Conservation (phyloP, 64 coral and sea anemone species). For the Platygyra sinensis region DNA sequence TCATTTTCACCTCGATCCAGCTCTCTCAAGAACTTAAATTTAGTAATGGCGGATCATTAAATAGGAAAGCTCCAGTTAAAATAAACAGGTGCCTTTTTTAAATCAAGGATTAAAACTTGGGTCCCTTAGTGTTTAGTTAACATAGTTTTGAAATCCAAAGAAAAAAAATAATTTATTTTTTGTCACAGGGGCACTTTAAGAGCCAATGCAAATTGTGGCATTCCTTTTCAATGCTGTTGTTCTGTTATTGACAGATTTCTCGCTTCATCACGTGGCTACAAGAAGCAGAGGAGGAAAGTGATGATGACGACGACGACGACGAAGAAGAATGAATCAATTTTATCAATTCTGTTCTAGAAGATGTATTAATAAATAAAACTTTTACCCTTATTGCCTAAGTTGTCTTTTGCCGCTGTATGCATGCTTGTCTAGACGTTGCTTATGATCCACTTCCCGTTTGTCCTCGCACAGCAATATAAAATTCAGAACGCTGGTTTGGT, state of each 20-base stretch:
- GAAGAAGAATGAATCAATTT: slow-evolving; percentile 8
- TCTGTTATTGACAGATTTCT: slow-evolving; percentile 61
- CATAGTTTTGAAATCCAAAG: too few relatives aligned
- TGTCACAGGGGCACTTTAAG: too few relatives aligned
- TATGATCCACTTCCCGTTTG: background rate
- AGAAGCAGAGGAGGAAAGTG: slow-evolving; percentile 97
- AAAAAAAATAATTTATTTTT: too few relatives aligned
- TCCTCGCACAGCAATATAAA: background rate
- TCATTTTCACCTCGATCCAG: too few relatives aligned
- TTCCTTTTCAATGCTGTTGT: background rate
- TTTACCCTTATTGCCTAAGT: background rate
- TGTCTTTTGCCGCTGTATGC: background rate
- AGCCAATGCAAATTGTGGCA: background rate
- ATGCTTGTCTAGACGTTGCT: background rate
- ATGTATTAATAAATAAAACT: slow-evolving; percentile 6
- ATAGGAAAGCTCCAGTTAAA: too few relatives aligned
- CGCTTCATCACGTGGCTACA: slow-evolving; percentile 95
- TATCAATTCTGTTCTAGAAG: background rate
- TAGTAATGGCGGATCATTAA: too few relatives aligned
- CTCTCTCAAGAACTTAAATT: too few relatives aligned
- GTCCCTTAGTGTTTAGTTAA: too few relatives aligned
- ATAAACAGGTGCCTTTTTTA: too few relatives aligned
- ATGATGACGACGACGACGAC: slow-evolving; percentile 68
- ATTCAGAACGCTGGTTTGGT: too few relatives aligned
- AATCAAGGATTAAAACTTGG: too few relatives aligned